phyloP scores from a whole-genome alignment of 2,797 vertebrate genomes.

The Carduelis carduelis region DNA sequence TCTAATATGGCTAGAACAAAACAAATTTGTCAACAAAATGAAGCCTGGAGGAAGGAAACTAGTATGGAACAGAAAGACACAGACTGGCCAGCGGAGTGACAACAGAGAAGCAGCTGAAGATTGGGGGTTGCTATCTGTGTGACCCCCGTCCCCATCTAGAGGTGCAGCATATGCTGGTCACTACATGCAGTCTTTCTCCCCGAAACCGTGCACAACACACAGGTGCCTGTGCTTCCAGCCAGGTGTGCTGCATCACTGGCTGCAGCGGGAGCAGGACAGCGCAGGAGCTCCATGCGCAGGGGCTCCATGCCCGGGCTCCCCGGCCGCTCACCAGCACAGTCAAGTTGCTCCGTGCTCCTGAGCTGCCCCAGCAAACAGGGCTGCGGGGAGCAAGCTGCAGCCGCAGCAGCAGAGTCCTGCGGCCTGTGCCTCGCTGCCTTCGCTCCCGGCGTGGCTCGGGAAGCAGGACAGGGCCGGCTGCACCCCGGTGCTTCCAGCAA shows the following conservation, averaged over 20 bases:
- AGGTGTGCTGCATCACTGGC: rapidly evolving
- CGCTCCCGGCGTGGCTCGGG: neutral
- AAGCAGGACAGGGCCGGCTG: neutral
- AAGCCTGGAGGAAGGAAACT: neutral
- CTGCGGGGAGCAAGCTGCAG: neutral
- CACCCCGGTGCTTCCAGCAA: neutral
- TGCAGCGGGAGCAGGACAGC: rapidly evolving
- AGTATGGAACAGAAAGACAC: neutral
- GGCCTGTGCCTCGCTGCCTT: rapidly evolving
- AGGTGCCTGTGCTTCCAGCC: neutral
- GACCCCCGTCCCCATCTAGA: neutral
- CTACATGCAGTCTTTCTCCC: rapidly evolving
- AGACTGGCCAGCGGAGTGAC: neutral
- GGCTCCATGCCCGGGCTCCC: neutral
- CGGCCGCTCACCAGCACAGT: rapidly evolving
- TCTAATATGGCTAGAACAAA: neutral
- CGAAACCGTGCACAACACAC: rapidly evolving
- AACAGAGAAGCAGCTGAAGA: neutral
- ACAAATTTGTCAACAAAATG: neutral
- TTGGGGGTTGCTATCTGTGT: neutral
- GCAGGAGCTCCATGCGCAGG: neutral
- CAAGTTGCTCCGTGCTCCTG: rapidly evolving
- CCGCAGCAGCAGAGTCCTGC: neutral
- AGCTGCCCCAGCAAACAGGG: neutral
- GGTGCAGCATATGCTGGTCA: rapidly evolving